phyloP scores from a whole-genome alignment of 2,113 vertebrate genomes.

The Podiceps cristatus region DNA sequence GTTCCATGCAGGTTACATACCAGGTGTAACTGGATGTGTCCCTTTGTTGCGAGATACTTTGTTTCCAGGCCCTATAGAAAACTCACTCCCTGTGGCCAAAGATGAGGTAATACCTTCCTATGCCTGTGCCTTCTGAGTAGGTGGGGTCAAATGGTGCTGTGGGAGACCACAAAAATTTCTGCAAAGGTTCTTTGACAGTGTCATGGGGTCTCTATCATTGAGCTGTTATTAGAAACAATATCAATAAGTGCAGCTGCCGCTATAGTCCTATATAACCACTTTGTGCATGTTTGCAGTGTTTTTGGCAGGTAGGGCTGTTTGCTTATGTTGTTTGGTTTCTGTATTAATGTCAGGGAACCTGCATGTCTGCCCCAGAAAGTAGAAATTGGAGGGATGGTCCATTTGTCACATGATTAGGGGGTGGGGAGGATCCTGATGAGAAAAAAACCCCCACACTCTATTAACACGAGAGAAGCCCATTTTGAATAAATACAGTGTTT shows the following conservation, averaged over 20 bases:
- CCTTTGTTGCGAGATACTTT: conserved; percentile 60
- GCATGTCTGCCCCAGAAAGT: neutral
- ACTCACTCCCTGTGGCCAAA: conserved; percentile 69
- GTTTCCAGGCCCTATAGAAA: conserved; percentile 48
- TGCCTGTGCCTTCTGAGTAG: neutral
- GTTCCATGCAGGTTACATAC: neutral
- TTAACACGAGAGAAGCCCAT: neutral
- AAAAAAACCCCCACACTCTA: too few species aligned
- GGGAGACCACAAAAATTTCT: neutral
- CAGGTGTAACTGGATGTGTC: conserved; percentile 48
- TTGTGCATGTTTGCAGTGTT: neutral
- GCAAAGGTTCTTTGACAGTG: neutral
- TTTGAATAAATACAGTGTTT: neutral
- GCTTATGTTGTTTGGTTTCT: neutral
- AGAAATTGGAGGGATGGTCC: neutral
- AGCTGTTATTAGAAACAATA: neutral
- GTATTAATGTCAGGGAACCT: neutral
- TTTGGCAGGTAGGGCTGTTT: neutral
- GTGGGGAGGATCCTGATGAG: neutral
- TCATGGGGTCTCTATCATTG: neutral
- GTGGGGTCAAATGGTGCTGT: neutral
- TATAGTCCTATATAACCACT: fast-evolving
- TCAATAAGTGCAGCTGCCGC: neutral
- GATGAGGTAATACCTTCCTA: conserved; percentile 83
- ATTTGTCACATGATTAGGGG: neutral